Conservation (phyloP, 92 coral and sea anemone genomes). For the Siderastrea radians region DNA sequence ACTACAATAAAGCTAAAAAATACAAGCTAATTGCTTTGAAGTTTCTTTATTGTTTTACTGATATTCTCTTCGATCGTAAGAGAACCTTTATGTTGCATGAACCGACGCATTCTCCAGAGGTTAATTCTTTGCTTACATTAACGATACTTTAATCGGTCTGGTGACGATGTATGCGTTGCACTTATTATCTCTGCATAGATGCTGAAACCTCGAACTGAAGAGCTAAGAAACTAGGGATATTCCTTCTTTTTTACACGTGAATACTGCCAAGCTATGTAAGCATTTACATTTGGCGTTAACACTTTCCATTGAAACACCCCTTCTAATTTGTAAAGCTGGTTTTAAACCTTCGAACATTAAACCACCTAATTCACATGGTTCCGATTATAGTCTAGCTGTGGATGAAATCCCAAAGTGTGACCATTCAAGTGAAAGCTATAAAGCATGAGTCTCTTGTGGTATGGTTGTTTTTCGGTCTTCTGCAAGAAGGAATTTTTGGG, state of each 20-base stretch:
- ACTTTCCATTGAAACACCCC: neutral
- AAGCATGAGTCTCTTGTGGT: neutral
- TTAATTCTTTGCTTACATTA: neutral
- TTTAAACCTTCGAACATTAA: neutral
- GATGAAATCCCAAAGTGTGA: neutral
- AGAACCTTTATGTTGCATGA: neutral
- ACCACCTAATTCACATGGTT: neutral
- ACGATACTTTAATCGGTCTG: slow-evolving; percentile 15
- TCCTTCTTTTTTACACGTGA: neutral
- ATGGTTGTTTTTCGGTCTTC: neutral
- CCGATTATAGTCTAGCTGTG: neutral
- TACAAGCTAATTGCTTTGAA: neutral
- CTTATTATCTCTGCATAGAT: neutral
- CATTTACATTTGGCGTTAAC: neutral
- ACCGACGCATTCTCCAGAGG: neutral
- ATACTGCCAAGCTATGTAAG: no score
- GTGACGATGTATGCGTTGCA: slow-evolving; percentile 2
- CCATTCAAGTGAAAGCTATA: neutral
- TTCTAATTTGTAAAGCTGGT: neutral
- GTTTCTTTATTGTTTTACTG: neutral
- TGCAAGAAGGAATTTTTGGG: neutral
- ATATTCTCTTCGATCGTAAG: neutral
- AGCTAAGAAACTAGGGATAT: neutral
- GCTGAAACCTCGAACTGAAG: neutral
- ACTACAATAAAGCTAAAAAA: neutral